Evolutionary conservation across 2,888 invertebrate species (phyloP), one percentile per base, ranked within the genome.

Genomic region (Lasioglossum malachurum): DNA sequence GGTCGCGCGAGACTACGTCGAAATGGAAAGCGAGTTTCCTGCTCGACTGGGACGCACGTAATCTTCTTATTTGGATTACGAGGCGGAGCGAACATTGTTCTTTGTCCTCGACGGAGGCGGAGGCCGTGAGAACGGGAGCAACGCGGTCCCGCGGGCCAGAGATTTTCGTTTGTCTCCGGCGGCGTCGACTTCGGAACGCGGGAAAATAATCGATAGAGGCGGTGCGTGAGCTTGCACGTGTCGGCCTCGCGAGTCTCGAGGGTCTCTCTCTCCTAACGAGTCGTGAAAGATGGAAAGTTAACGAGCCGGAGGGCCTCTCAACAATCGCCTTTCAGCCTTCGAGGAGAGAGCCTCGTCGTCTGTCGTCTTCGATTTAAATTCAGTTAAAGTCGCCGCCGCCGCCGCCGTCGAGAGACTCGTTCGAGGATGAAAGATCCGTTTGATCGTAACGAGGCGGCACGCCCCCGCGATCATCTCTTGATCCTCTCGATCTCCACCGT

Each of bases 321-420:
- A 88, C 87, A 83, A 90, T 90, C 82, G 83, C 75, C 82, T 89
- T 84, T 83, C 71, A 74, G 57, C 27, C 57, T 64, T 35, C 19
- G 67, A 31, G 67, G n/a, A n/a, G n/a, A n/a, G 12, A 57, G 44
- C 67, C 67, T 64, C 76, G 75, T 80, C 75, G 78, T 71, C 64
- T 53, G 79, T 86, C 85, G 79, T 72, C 74, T 80, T 77, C 83
- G 86, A 91, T 89, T 91, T 64, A 79, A 84, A 88, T 90, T 87
- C 81, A 73, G 86, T 87, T 83, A 83, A 83, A 88, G 80, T 60
- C 71, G 4, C 57, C 46, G 14, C 27, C 23, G 4, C 38, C 69
- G 35, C 23, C 67, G 31, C 1, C n/a, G n/a, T n/a, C n/a, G 67
- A 69, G 67, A 38, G 67, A 38, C 64, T 19, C 64, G 31, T 19